phyloP scores from a whole-genome alignment of 2,113 vertebrate species.

The Tretioscincus oriximinensis region DNA sequence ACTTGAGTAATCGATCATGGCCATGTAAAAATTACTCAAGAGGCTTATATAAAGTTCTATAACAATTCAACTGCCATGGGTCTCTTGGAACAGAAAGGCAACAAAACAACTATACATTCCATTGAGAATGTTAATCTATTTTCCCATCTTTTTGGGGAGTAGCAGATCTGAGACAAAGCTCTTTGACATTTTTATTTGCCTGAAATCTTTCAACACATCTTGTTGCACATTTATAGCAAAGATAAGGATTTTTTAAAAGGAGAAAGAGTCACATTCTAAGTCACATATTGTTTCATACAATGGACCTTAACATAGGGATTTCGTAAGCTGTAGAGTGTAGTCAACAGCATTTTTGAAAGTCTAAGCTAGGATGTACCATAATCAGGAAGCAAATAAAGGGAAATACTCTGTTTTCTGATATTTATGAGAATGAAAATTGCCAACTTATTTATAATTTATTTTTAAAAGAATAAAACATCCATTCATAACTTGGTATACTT shows the following conservation, averaged over 20 bases:
- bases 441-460: too few relatives aligned
- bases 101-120: conserved; percentile 3
- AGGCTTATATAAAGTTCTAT: background rate
- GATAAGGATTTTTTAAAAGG: conserved; percentile 22
- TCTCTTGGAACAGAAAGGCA: background rate
- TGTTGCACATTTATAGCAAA: conserved; percentile 37
- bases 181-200: conserved; percentile 47
- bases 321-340: conserved; percentile 18
- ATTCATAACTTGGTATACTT: too few relatives aligned
- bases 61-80: background rate
- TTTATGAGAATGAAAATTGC: too few relatives aligned
- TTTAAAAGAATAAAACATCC: too few relatives aligned
- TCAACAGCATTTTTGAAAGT: background rate
- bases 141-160: conserved; percentile 2
- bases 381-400: background rate
- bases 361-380: background rate
- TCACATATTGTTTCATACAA: conserved; percentile 25
- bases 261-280: conserved; percentile 36
- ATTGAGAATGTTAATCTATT: background rate
- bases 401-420: background rate
- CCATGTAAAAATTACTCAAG: background rate
- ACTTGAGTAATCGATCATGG: background rate
- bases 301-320: background rate
- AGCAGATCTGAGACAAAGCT: conserved; percentile 41
- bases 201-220: conserved; percentile 42